Evolutionary conservation across 2,113 vertebrate species (phyloP).

Genomic region (Neolamprologus fasciatus): DNA sequence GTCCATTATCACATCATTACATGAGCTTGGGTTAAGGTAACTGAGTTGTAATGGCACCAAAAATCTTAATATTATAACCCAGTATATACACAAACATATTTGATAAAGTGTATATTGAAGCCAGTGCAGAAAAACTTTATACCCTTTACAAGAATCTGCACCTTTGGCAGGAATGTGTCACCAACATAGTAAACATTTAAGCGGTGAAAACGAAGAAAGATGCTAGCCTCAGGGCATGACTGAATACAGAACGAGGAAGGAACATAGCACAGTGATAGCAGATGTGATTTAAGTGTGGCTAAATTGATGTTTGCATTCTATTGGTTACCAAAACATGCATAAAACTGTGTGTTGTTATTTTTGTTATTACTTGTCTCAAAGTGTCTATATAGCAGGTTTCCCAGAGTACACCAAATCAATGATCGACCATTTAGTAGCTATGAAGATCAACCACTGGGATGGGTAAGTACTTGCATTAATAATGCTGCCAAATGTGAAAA

Average conservation of each 20-base stretch:
- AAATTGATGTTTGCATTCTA: not conserved
- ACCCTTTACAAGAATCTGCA: not conserved
- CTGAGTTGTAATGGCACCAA: not conserved
- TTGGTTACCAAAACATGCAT: not conserved
- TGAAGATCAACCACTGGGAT: constrained; percentile 94
- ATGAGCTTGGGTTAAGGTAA: not conserved
- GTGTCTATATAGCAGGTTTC: constrained; percentile 84
- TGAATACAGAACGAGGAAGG: not conserved
- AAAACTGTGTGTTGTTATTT: not conserved
- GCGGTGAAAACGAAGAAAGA: not conserved
- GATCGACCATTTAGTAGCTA: constrained; percentile 85
- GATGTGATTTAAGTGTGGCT: not conserved
- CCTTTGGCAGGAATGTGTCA: not conserved
- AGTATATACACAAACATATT: not conserved
- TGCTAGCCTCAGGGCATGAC: constrained; percentile 34
- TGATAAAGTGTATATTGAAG: not conserved
- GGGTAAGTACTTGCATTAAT: constrained; percentile 62
- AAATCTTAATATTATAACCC: not conserved
- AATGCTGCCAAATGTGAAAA: not conserved
- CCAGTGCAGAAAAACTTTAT: not conserved
- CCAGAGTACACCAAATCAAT: constrained; percentile 85
- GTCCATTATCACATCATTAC: not conserved
- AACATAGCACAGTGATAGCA: not conserved
- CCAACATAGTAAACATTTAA: not conserved
- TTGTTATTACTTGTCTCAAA: constrained; percentile 38